Percentiles rank a stretch among this genome's conserved stretches.
Evolutionary conservation across 2,888 invertebrate species (phyloP).

Genomic region (Oligia fasciuncula): DNA sequence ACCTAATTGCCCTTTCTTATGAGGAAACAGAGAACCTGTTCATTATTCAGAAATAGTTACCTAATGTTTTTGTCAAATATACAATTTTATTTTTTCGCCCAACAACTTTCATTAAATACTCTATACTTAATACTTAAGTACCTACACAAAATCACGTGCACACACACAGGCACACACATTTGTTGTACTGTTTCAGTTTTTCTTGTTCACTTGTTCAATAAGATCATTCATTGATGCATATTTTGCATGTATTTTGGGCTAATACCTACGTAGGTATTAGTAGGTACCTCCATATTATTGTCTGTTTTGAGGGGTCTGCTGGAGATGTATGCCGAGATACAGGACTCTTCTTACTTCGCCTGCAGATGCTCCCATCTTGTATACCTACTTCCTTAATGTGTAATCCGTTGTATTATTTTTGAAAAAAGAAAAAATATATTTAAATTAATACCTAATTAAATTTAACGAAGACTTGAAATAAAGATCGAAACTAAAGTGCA

Average conservation of each 20-base stretch:
- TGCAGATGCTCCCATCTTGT: too few species aligned
- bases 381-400: too few species aligned
- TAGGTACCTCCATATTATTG: too few species aligned
- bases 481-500: conserved; percentile 7
- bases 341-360: too few species aligned
- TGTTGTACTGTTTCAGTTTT: neutral
- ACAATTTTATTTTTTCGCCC: neutral
- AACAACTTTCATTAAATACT: neutral
- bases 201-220: neutral
- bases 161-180: neutral
- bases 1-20: neutral
- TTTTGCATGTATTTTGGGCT: neutral
- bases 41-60: neutral
- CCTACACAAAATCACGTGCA: neutral
- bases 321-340: too few species aligned
- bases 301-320: too few species aligned
- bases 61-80: neutral
- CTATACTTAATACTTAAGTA: neutral
- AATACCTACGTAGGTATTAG: neutral
- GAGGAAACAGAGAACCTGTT: neutral
- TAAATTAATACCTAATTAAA: too few species aligned
- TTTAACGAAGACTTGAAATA: neutral
- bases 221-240: neutral
- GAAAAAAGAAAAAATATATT: too few species aligned
- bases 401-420: too few species aligned